Base-by-base conservation (phyloP, 2,888 invertebrate genomes). In the Carterocephalus palaemon region DNA sequence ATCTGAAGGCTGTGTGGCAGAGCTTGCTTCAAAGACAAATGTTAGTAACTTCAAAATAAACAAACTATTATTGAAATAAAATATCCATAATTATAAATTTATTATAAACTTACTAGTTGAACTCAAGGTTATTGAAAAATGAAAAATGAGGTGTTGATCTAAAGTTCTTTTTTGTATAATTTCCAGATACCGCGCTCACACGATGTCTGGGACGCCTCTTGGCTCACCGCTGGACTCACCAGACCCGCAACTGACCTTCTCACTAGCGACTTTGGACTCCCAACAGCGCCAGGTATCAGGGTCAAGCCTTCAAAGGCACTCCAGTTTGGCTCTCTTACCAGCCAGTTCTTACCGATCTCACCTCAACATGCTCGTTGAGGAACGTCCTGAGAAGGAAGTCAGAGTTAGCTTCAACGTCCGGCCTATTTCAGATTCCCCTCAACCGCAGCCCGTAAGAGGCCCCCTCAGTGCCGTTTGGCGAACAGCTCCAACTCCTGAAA, bases 1-100 rank as follows among this genome's bases (percentile, higher is more conserved):
- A 95, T 70, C 78, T 95, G 23, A 96, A 96, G 70, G 95, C 95
- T 22, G 95, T 95, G 4, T 96, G 95, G 95, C 95, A 95, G 79
- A 95, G 95, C 75, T 88, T 95, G 45, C 88, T 96, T 13, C 94
- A 95, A 64, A 88, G 95, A 52, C 95, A 95, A 85, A 94, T 95
- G 95, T 95, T 79, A 91, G 92, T 88, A 26, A 3, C 13, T 6
- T 17, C n/a, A n/a, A n/a, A n/a, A n/a, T n/a, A n/a, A n/a, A n/a
- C n/a, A n/a, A n/a, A n/a, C n/a, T n/a, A n/a, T n/a, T n/a, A n/a
- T n/a, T n/a, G n/a, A n/a, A n/a, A n/a, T n/a, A n/a, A n/a, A n/a
- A n/a, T n/a, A n/a, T n/a, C n/a, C n/a, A n/a, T n/a, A n/a, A n/a
- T n/a, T n/a, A n/a, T n/a, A n/a, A n/a, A n/a, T n/a, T n/a, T n/a